Conservation (phyloP, 1,140 invertebrate species). For the Trachelipus rathkii region DNA sequence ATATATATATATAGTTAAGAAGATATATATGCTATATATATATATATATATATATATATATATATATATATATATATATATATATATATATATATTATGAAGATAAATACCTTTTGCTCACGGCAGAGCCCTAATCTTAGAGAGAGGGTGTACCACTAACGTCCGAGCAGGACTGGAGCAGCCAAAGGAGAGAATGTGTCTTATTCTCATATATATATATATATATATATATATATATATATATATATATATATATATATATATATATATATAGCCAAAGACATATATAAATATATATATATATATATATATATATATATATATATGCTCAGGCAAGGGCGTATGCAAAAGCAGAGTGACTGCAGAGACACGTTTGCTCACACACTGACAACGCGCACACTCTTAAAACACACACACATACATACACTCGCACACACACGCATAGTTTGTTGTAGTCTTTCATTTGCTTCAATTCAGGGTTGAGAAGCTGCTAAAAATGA, state of each 20-base stretch:
- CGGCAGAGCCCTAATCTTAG: no score
- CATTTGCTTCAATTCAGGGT: conserved; percentile 1
- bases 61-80: conserved; percentile 22
- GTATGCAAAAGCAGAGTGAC: no score
- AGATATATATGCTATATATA: no score
- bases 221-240: conserved; percentile 5
- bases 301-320: conserved; percentile 27
- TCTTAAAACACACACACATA: neutral
- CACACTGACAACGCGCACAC: no score
- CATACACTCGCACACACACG: neutral
- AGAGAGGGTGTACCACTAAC: no score
- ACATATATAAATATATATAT: conserved; percentile 29
- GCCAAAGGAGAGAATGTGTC: no score
- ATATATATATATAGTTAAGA: conserved; percentile 17
- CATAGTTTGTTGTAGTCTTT: neutral
- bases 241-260: conserved; percentile 26
- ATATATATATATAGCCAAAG: conserved; percentile 29
- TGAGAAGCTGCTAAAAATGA: neutral
- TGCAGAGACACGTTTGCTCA: no score
- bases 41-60: conserved; percentile 31
- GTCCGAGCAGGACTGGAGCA: no score
- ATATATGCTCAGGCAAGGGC: neutral
- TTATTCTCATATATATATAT: no score
- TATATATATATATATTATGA: neutral
- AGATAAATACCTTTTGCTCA: no score